Conservation (phyloP, 2,888 invertebrate species). For the Drosophila gaucha region DNA sequence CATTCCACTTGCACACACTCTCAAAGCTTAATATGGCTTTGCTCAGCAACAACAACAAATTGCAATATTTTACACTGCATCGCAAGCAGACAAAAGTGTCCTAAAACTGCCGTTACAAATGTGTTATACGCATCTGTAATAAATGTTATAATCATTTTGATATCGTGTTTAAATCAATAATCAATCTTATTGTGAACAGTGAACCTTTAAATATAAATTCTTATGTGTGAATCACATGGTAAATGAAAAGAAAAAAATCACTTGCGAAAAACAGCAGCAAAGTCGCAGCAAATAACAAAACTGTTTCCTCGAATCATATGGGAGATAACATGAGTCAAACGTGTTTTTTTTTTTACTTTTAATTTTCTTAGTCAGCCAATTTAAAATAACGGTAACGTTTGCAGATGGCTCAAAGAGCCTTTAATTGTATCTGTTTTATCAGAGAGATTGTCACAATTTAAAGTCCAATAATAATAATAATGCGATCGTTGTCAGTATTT, state of each 20-base stretch:
- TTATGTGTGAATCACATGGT: conserved; percentile 48
- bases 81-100: conserved; percentile 22
- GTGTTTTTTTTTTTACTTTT: conserved; percentile 10
- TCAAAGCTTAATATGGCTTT: conserved; percentile 7
- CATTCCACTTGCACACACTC: conserved; percentile 20
- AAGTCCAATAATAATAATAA: conserved; percentile 17
- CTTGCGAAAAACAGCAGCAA: conserved; percentile 12
- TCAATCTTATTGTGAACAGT: conserved; percentile 23
- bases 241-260: conserved; percentile 8
- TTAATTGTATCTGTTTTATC: background rate
- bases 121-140: conserved; percentile 30
- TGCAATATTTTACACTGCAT: conserved; percentile 15
- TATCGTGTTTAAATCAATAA: conserved; percentile 18
- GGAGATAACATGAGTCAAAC: conserved; percentile 45
- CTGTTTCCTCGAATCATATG: conserved; percentile 33
- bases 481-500: conserved; percentile 6
- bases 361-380: conserved; percentile 36
- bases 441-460: background rate
- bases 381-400: background rate
- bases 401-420: background rate
- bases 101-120: conserved; percentile 15
- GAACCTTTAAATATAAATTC: conserved; percentile 9
- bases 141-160: conserved; percentile 21
- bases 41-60: conserved; percentile 29
- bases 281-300: conserved; percentile 16